These are phyloP conservation scores for Hippocampus zosterae DNA, from an alignment of 2,113 vertebrate species.

Conservation along the genomic window DNA sequence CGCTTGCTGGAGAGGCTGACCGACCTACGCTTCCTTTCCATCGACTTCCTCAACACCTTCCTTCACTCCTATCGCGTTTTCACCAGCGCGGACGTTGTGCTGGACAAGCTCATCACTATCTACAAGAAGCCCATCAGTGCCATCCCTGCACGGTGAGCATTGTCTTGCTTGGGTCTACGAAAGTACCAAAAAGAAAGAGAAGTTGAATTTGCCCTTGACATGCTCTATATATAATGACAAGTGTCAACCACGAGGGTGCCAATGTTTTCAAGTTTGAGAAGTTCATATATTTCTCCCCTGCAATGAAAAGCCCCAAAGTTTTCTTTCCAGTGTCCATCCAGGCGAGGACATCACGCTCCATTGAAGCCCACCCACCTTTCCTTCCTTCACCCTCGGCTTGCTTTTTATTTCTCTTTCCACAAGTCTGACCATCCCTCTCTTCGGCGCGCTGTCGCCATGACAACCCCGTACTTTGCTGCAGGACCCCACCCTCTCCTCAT, in stretches of 20 bases:
- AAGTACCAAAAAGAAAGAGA: no score
- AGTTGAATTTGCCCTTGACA: no score
- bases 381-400: conserved; percentile 25
- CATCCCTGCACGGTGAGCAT: conserved; percentile 87
- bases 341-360: conserved; percentile 28
- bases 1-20: conserved; percentile 90
- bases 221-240: no score
- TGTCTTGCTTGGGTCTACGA: conserved; percentile 43
- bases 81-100: conserved; percentile 84
- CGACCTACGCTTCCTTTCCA: conserved; percentile 93
- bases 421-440: conserved; percentile 69
- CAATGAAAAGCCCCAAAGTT: neutral
- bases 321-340: conserved; percentile 22
- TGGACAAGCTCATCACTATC: conserved; percentile 96
- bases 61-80: conserved; percentile 96
- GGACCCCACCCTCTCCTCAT: conserved; percentile 70
- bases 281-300: neutral
- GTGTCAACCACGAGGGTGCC: neutral
- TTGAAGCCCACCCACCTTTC: conserved; percentile 24
- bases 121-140: conserved; percentile 96
- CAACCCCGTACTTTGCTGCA: conserved; percentile 75
- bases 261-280: neutral
- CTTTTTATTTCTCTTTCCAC: conserved; percentile 57
- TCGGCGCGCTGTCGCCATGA: conserved; percentile 70
- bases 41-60: conserved; percentile 98